Conservation (phyloP, 2,113 vertebrate genomes). For the Castor canadensis region DNA sequence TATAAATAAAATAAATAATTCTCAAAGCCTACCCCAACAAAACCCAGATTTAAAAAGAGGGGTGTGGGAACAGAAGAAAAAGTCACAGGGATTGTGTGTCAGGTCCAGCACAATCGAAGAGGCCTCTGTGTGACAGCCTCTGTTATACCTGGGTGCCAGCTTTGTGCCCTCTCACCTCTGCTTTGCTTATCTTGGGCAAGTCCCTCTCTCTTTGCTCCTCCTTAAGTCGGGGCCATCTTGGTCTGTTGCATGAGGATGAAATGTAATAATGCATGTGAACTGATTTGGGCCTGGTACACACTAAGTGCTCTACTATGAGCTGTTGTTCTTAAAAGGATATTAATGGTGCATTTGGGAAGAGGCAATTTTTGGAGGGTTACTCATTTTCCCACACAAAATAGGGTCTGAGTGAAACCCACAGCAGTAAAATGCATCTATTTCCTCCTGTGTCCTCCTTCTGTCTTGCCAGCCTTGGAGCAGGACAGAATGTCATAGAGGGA, state of each 20-base stretch:
- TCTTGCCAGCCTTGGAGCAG: background rate
- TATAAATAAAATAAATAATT: no score
- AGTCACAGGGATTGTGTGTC: background rate
- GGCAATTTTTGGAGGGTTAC: background rate
- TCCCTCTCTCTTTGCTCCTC: background rate
- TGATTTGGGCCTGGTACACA: background rate
- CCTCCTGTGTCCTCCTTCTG: background rate
- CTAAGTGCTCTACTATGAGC: background rate
- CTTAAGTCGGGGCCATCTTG: background rate
- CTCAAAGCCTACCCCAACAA: background rate
- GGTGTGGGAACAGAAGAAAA: background rate
- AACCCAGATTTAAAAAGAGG: background rate
- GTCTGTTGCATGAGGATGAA: background rate
- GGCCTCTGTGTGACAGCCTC: rapidly evolving
- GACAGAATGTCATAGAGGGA: background rate
- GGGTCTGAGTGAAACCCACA: background rate
- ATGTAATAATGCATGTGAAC: background rate
- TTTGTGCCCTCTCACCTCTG: background rate
- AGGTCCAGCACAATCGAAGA: background rate
- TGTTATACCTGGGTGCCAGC: background rate
- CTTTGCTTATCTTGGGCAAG: background rate
- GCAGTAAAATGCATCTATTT: background rate
- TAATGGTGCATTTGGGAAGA: slow-evolving; percentile 20
- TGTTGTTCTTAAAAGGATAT: slow-evolving; percentile 11
- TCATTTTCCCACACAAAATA: background rate